Conservation (phyloP, 2,888 invertebrate species). For the Caenorhabditis panamensis region DNA sequence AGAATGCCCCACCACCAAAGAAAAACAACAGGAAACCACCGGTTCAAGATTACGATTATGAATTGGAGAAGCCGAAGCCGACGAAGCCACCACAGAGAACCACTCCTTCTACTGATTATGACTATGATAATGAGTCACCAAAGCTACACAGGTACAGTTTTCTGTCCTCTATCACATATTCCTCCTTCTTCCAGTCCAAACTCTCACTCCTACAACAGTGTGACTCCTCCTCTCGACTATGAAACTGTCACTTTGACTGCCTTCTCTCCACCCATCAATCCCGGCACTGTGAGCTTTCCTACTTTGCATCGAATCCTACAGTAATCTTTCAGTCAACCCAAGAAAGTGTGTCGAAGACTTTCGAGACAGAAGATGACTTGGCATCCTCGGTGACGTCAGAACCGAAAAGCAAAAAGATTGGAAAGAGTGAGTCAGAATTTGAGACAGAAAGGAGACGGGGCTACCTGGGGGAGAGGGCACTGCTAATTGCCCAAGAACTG, state of each 20-base stretch:
- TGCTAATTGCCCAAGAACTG: conserved; percentile 53
- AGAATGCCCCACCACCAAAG: background rate
- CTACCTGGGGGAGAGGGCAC: conserved; percentile 22
- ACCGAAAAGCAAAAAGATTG: conserved; percentile 57
- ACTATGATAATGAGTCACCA: conserved; percentile 59
- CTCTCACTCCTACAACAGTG: conserved; percentile 44
- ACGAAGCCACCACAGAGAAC: conserved; percentile 27
- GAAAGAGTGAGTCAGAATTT: conserved; percentile 54
- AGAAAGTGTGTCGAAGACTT: conserved; percentile 75
- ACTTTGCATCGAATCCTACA: background rate
- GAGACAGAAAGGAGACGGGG: too few species aligned
- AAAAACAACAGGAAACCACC: conserved; percentile 31
- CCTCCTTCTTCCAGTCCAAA: conserved; percentile 47
- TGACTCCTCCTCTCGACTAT: conserved; percentile 51
- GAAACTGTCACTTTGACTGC: conserved; percentile 53
- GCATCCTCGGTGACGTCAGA: conserved; percentile 47
- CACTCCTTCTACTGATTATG: conserved; percentile 45
- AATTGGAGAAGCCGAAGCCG: conserved; percentile 28
- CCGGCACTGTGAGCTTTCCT: conserved; percentile 38
- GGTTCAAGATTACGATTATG: conserved; percentile 47
- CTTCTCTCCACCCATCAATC: conserved; percentile 56
- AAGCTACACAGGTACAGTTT: conserved; percentile 47
- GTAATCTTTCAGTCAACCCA: conserved; percentile 56
- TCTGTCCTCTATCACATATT: background rate
- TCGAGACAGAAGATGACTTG: conserved; percentile 79